phyloP scores from a whole-genome alignment of 2,113 vertebrate species.

The Martes martes region DNA sequence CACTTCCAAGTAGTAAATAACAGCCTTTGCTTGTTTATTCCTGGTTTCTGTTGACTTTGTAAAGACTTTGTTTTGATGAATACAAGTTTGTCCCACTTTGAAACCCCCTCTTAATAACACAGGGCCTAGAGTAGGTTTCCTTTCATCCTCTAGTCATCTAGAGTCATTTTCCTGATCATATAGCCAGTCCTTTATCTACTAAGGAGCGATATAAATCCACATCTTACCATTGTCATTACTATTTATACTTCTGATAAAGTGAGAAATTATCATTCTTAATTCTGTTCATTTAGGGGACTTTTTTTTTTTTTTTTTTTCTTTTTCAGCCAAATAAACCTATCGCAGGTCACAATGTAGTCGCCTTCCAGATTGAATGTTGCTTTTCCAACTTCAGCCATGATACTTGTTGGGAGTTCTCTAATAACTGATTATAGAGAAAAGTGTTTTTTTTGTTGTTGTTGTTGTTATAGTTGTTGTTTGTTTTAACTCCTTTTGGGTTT shows the following conservation, averaged over 20 bases:
- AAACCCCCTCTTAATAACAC: background rate
- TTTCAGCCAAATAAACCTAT: background rate
- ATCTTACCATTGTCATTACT: background rate
- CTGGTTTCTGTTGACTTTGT: background rate
- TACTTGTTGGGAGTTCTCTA: background rate
- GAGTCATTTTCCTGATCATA: background rate
- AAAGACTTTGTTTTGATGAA: background rate
- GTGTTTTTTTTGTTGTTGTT: no score
- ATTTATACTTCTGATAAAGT: background rate
- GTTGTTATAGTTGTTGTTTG: no score
- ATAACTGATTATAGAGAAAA: background rate
- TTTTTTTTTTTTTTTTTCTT: background rate
- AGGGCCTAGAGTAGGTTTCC: background rate
- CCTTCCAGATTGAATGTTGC: background rate
- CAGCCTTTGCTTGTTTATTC: background rate
- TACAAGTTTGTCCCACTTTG: background rate
- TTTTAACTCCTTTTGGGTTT: background rate
- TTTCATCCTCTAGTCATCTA: background rate
- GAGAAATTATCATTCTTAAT: background rate
- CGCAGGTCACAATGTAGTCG: background rate
- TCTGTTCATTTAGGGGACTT: background rate
- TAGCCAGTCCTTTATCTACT: background rate
- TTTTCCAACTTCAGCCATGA: background rate
- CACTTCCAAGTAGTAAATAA: background rate
- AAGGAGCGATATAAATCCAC: background rate